Conservation (phyloP, 2,888 invertebrate species). For the Gastracanthus pulcherrimus region DNA sequence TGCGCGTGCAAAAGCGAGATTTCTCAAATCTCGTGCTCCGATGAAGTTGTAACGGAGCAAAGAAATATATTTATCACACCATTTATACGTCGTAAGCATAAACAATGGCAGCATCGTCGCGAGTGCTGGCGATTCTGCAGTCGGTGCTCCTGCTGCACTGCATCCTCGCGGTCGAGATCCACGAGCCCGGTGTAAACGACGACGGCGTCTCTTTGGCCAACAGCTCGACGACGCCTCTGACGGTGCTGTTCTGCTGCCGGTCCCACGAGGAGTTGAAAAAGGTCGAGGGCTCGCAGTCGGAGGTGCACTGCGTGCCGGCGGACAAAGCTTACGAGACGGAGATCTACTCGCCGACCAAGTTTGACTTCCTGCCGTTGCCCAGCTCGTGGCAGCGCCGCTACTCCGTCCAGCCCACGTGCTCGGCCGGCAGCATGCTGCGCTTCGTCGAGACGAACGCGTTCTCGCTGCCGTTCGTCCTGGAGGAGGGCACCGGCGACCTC, state of each 20-base stretch:
- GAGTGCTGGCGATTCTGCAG: too few relatives aligned
- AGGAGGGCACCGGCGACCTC: constrained; percentile 76
- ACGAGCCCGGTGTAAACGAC: constrained; percentile 38
- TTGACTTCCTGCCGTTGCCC: constrained; percentile 74
- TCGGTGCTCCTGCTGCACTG: not conserved
- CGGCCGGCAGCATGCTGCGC: constrained; percentile 69
- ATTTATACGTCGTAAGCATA: too few relatives aligned
- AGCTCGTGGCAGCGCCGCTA: constrained; percentile 79
- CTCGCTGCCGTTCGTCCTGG: constrained; percentile 81
- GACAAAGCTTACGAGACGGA: constrained; percentile 80
- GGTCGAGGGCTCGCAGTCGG: constrained; percentile 80
- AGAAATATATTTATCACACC: too few relatives aligned
- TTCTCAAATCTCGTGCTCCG: too few relatives aligned
- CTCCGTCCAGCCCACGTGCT: constrained; percentile 74
- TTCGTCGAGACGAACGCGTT: constrained; percentile 74
- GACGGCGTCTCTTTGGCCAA: too few relatives aligned
- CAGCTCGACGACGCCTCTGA: constrained; percentile 45
- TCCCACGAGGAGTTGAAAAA: constrained; percentile 58
- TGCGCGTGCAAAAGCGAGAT: too few relatives aligned
- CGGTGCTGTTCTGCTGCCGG: constrained; percentile 80
- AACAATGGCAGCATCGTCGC: too few relatives aligned
- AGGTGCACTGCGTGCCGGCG: constrained; percentile 65
- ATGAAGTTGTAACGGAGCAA: too few relatives aligned
- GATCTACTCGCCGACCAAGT: constrained; percentile 80
- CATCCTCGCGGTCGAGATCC: constrained; percentile 37